Evolutionary conservation across 2,797 vertebrate species (phyloP), one percentile per base, ranked within the genome.

Genomic region (Scarus forsteni): DNA sequence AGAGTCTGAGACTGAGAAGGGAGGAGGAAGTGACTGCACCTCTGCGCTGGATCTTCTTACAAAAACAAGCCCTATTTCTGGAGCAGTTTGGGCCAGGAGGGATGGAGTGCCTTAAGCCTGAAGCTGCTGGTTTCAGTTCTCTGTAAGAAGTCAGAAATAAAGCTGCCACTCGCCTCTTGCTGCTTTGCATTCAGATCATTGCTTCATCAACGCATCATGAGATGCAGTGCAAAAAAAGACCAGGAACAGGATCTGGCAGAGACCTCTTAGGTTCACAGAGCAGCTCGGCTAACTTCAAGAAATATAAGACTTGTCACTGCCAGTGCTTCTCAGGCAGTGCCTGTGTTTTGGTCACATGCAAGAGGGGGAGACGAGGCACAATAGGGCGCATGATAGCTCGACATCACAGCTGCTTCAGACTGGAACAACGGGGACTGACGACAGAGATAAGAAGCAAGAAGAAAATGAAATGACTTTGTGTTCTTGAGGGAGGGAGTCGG

Each of bases 31-130:
- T 2, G 57, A 55, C 65, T 69, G 73, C 58, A 56, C 82, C 84
- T 69, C 73, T 74, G 50, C 43, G 49, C 85, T 84, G 70, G 87
- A 89, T 92, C 87, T 80, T 77, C 86, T 94, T 93, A 92, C 90
- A 85, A 90, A 89, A 90, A 89, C 86, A 88, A 68, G 70, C 84
- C 83, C 90, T 92, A 92, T 93, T 93, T 91, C 84, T 92, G 89
- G 91, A 93, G 81, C 70, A 70, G 82, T 87, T 90, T 79, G 83
- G 83, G 84, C 84, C 79, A 83, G 73, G 43, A 84, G 79, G 81
- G 80, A 82, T 78, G 82, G 60, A 77, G 49, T 9, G 74, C 80
- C 74, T 75, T 59, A 8, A 82, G 73, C 70, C 58, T 34, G 10
- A 69, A 42, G 73, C 68, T 60, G 48, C 66, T 8, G 73, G 77